Conservation (phyloP, 1,140 invertebrate genomes). For the Lordiphosa mommai region DNA sequence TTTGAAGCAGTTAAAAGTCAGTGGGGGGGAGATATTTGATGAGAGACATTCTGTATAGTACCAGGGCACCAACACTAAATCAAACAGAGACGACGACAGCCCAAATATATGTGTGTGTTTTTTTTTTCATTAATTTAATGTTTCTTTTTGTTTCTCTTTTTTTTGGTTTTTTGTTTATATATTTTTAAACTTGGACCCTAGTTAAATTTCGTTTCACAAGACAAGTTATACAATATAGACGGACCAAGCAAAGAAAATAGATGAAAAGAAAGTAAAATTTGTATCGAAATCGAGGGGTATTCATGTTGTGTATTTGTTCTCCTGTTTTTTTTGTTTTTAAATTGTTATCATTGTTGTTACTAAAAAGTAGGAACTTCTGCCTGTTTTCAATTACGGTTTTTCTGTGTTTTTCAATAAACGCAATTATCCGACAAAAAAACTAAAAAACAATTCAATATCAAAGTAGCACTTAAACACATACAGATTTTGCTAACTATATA, state of each 20-base stretch:
- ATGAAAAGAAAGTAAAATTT: constrained; percentile 17
- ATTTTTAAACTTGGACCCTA: constrained; percentile 76
- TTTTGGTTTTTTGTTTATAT: constrained; percentile 49
- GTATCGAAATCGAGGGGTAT: constrained; percentile 2
- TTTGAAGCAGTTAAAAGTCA: constrained; percentile 6
- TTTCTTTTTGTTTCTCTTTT: constrained; percentile 20
- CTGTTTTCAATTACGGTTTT: constrained; percentile 36
- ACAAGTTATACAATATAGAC: constrained; percentile 8
- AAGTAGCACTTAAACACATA: constrained; percentile 48
- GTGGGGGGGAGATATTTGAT: background rate
- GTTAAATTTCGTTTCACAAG: constrained; percentile 66
- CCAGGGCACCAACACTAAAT: too few species aligned
- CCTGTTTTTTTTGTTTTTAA: constrained; percentile 26
- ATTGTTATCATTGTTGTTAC: constrained; percentile 51
- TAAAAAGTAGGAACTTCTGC: constrained; percentile 77
- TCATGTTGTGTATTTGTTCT: constrained; percentile 18
- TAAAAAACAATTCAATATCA: constrained; percentile 34
- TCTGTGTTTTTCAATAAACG: constrained; percentile 12
- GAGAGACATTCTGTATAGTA: background rate
- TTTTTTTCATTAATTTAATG: constrained; percentile 4
- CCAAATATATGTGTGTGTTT: background rate
- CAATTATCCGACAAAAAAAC: constrained; percentile 28
- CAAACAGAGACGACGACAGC: too few species aligned
- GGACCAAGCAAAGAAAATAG: constrained; percentile 39
- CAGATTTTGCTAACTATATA: constrained; percentile 65